A percentile compares a stretch with the other conserved stretches of the same genome.
Conservation (phyloP, 1,140 invertebrate species). For the Pristionchus pacificus region DNA sequence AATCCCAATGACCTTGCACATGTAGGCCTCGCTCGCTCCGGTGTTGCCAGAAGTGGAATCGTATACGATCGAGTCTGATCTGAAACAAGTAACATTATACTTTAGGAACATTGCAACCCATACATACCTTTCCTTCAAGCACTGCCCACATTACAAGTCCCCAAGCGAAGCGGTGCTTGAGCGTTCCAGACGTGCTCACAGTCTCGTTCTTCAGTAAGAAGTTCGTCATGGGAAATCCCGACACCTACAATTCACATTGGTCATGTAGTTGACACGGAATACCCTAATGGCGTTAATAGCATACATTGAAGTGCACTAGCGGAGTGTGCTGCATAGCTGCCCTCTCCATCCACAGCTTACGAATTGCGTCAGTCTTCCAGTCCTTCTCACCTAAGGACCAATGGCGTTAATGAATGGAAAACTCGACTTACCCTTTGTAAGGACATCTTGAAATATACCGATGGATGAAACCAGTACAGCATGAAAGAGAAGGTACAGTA, state of each 20-base stretch:
- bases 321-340: slow-evolving; percentile 20
- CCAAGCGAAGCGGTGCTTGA: slow-evolving; percentile 46
- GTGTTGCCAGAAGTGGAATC: slow-evolving; percentile 43
- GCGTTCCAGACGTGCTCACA: slow-evolving; percentile 19
- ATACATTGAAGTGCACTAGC: slow-evolving; percentile 10
- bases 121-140: slow-evolving; percentile 21
- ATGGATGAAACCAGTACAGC: no score
- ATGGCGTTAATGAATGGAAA: no score
- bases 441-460: no score
- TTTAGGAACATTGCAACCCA: neutral
- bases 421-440: no score
- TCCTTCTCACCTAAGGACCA: neutral
- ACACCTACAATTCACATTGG: slow-evolving; percentile 1
- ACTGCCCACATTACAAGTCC: slow-evolving; percentile 43
- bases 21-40: slow-evolving; percentile 32
- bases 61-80: slow-evolving; percentile 17
- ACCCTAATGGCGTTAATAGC: neutral
- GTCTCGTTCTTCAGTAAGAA: slow-evolving; percentile 43
- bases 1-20: slow-evolving; percentile 34
- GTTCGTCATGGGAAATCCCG: neutral
- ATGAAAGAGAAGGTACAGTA: no score
- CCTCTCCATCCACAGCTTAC: slow-evolving; percentile 23
- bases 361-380: slow-evolving; percentile 9
- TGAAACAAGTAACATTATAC: neutral
- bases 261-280: neutral